Evolutionary conservation across 2,113 vertebrate species (phyloP).

Genomic region (Brevimyrus niger): DNA sequence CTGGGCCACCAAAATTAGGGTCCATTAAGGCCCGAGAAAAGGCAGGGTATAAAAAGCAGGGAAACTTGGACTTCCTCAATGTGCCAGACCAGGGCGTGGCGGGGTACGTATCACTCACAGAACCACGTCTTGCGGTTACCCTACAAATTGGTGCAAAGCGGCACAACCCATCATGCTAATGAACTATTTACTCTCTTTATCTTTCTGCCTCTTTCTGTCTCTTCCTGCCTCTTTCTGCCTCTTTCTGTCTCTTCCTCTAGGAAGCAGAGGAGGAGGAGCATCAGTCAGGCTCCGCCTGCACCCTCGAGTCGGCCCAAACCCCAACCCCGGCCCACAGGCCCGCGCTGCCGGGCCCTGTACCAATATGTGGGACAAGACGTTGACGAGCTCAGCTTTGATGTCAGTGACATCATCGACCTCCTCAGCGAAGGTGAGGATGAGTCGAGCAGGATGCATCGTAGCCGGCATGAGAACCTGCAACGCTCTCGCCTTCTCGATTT

Average conservation of each 20-base stretch:
- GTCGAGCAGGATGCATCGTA: neutral
- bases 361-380: conserved; percentile 85
- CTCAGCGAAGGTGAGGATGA: conserved; percentile 72
- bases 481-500: neutral
- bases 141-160: neutral
- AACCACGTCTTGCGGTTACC: neutral
- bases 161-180: neutral
- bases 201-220: neutral
- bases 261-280: conserved; percentile 75
- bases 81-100: conserved; percentile 91
- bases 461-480: neutral
- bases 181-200: neutral
- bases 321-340: conserved; percentile 53
- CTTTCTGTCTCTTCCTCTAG: conserved; percentile 43
- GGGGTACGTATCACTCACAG: conserved; percentile 60
- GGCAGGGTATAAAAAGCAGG: conserved; percentile 39
- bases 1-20: conserved; percentile 47
- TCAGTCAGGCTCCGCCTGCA: conserved; percentile 71
- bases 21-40: conserved; percentile 42
- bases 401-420: conserved; percentile 77
- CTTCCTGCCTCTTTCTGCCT: neutral
- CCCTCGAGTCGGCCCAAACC: conserved; percentile 61
- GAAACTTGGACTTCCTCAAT: conserved; percentile 85
- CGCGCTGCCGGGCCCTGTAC: conserved; percentile 77
- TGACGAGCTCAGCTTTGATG: conserved; percentile 87